phyloP scores from a whole-genome alignment of 2,888 invertebrate species.

The Caenorhabditis sp. region DNA sequence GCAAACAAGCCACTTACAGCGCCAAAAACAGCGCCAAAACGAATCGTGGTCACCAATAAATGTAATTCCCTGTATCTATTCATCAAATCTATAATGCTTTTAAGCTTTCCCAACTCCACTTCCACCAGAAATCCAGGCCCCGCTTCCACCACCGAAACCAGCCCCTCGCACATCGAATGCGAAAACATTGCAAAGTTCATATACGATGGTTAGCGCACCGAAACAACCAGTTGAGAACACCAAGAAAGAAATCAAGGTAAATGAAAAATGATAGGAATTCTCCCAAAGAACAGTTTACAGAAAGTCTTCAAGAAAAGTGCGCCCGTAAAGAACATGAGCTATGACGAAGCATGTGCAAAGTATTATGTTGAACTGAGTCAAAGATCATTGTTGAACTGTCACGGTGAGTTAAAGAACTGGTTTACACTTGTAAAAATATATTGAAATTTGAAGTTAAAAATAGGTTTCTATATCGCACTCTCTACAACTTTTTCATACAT shows the following conservation, averaged over 20 bases:
- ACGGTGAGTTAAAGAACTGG: not conserved
- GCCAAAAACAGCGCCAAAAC: too few species aligned
- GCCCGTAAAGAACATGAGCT: not conserved
- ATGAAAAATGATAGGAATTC: not conserved
- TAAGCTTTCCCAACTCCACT: too few species aligned
- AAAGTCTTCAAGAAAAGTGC: not conserved
- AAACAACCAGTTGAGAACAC: not conserved
- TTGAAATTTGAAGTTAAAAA: too few species aligned
- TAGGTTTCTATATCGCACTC: too few species aligned
- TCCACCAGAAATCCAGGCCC: too few species aligned
- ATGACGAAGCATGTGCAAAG: constrained; percentile 1
- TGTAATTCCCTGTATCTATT: too few species aligned
- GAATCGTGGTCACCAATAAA: too few species aligned
- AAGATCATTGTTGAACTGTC: not conserved
- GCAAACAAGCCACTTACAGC: not conserved
- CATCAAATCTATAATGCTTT: too few species aligned
- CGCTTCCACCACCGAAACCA: too few species aligned
- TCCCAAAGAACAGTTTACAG: not conserved
- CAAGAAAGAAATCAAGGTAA: not conserved
- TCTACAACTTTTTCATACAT: too few species aligned
- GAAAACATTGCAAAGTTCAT: not conserved
- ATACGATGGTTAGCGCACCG: too few species aligned
- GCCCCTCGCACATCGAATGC: not conserved
- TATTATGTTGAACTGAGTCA: not conserved
- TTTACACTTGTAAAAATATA: not conserved